Base-by-base conservation (phyloP, 2,113 vertebrate genomes). In the Galeopterus variegatus region DNA sequence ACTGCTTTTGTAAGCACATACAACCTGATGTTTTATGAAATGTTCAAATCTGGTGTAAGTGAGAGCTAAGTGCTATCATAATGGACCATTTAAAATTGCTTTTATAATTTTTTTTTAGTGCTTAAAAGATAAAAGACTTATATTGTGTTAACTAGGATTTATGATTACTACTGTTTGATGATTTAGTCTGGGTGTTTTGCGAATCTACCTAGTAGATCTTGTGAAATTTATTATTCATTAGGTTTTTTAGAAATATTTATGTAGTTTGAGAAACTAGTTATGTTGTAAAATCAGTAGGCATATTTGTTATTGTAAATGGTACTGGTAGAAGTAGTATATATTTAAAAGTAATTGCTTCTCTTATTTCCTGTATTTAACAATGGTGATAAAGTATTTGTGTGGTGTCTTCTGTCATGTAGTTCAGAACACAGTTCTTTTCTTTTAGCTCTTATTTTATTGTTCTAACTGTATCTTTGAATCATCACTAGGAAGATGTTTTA, bases 21-120 rank as follows among this genome's bases (percentile, higher is more conserved):
- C 13, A 76, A 79, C 33, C 9, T 5, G 81, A 26, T 41, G n/a
- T 83, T 95, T 95, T 92, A 96, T 95, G 90, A 75, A 95, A 52
- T 96, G 31, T 65, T 94, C 56, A 92, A 33, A 79, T 96, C 95
- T 97, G 87, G 60, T 23, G 7, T 75, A 79, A 56, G 28, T 93
- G 58, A 97, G 48, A 60, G 28, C 67, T 86, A 81, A 93, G 26
- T 80, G 79, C 60, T 76, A 4, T 95, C 65, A 62, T 73, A 81
- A 90, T 50, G 83, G 70, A 24, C 58, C 45, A 90, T 97, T 96
- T 92, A 94, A 96, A 96, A 80, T 48, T 72, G 41, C 62, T 84
- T 95, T 86, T 86, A 36, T 96, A 76, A 86, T 64, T 92, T 19
- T 15, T 72, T 60, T 67, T n/a, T 58, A 93, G 67, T 95, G 80